These are phyloP conservation scores for Cinara cedri DNA, from an alignment of 2,888 invertebrate species.

Conservation along the genomic window DNA sequence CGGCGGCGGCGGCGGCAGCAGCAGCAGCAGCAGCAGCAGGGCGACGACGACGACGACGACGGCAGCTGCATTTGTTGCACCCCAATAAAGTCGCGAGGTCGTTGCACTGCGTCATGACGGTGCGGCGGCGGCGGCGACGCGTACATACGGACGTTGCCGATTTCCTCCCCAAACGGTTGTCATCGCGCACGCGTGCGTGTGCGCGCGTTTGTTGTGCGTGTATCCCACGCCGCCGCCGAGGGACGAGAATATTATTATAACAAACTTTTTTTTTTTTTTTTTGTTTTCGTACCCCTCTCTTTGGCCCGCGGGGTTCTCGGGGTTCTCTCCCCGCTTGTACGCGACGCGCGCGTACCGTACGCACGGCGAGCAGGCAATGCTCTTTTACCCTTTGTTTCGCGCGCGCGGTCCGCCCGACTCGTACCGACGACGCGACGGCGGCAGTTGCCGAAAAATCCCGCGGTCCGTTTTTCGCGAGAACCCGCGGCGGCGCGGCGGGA, in stretches of 20 bases:
- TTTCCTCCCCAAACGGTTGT: slow-evolving; percentile 45
- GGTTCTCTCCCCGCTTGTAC: background rate
- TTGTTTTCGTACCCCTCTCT: background rate
- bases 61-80: slow-evolving; percentile 48
- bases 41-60: slow-evolving; percentile 43
- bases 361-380: background rate
- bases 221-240: slow-evolving; percentile 27
- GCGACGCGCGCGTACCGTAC: background rate
- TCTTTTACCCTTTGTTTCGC: no score
- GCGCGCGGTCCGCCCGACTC: no score
- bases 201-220: background rate
- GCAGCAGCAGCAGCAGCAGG: slow-evolving; percentile 25
- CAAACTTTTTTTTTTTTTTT: background rate
- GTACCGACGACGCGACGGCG: no score
- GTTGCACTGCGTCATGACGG: slow-evolving; percentile 41
- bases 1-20: background rate
- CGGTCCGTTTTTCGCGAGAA: no score
- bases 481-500: no score
- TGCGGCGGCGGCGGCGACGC: background rate
- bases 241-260: slow-evolving; percentile 41
- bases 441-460: no score
- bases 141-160: slow-evolving; percentile 46
- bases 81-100: slow-evolving; percentile 54
- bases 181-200: background rate
- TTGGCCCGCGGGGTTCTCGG: background rate